phyloP scores from a whole-genome alignment of 2,797 vertebrate species.

The Pogoniulus pusillus region DNA sequence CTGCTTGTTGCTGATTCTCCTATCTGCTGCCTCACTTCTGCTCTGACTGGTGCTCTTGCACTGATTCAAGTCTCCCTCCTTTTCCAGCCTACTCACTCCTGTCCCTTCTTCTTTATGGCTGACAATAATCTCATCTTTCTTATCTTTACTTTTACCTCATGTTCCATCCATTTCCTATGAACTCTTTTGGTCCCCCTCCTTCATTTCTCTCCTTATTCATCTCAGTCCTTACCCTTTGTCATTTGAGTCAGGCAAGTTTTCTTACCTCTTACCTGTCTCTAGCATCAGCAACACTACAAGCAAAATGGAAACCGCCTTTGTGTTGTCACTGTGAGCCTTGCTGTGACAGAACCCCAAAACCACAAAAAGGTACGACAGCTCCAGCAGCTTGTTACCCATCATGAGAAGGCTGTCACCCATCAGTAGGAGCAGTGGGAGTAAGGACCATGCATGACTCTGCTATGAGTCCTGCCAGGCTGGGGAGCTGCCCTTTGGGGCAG shows the following conservation, averaged over 20 bases:
- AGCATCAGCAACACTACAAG: neutral
- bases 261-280: neutral
- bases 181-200: neutral
- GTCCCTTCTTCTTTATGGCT: neutral
- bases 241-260: neutral
- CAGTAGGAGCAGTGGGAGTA: neutral
- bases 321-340: neutral
- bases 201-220: neutral
- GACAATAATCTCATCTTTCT: neutral
- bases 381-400: neutral
- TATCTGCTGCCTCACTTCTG: neutral
- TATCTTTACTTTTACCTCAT: neutral
- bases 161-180: neutral
- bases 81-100: neutral
- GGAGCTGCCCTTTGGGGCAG: neutral
- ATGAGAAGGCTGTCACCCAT: neutral
- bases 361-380: neutral
- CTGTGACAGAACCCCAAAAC: neutral
- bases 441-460: accelerated
- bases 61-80: neutral
- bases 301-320: neutral
- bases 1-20: neutral
- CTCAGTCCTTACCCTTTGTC: neutral
- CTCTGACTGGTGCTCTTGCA: neutral
- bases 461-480: neutral